Evolutionary conservation across 2,888 invertebrate genomes (phyloP), one percentile per base, ranked within the genome.

Genomic region (Epistrophe eligans): DNA sequence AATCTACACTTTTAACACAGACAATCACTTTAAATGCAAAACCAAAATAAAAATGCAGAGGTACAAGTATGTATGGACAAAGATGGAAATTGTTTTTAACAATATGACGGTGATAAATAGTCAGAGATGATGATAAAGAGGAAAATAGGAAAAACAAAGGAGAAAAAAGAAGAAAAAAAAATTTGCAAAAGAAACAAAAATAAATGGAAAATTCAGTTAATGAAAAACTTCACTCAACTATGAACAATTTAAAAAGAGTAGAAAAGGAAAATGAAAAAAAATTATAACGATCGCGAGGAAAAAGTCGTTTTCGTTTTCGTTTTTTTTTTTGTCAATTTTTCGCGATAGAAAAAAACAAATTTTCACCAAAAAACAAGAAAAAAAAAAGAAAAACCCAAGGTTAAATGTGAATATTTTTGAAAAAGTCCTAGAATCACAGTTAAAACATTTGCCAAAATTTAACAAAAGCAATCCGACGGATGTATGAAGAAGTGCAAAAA

Each of bases 211-310:
- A 81, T 87, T 74, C 79, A 81, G 64, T 57, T 67, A 89, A 87
- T 88, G 89, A 89, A 90, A 89, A 71, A 84, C 79, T 64, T 84
- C 87, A 83, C 85, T 80, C 80, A 85, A 88, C 84, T 89, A 88
- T 87, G 88, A 80, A 84, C 74, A 89, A 80, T 77, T 83, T 79
- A 83, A 35, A 24, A 35, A 66, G 77, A 58, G 58, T 55, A 48
- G 35, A 81, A 70, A 77, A 76, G 60, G 48, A 66, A 58, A 70
- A 62, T 24, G 55, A 66, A 55, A 77, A 80, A 77, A 80, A 50
- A 24, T 28, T 73, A 84, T 77, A 60, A 57, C 52, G 50, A 76
- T 60, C 84, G 71, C 73, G 77, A 72, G 50, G 67, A 66, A 84
- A 82, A 83, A 70, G 43, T 67, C 62, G 76, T 77, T 84, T 87